Conservation (phyloP, 2,888 invertebrate species). For the Eupithecia exiguata region DNA sequence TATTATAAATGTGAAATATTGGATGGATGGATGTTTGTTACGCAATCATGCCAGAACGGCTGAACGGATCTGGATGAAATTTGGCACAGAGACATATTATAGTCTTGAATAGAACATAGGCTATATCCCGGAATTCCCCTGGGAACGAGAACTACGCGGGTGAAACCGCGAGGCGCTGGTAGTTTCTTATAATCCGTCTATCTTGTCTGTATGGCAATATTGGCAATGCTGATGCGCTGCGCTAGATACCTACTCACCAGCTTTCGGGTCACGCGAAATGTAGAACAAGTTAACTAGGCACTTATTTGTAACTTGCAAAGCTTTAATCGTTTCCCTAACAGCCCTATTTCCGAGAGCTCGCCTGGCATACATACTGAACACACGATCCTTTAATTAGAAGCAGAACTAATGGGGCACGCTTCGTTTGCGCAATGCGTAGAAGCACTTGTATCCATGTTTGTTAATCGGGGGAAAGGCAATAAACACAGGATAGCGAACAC, state of each 20-base stretch:
- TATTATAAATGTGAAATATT: too few species aligned
- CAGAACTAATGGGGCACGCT: conserved; percentile 57
- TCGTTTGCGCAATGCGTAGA: conserved; percentile 61
- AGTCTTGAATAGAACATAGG: too few species aligned
- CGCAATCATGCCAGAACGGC: too few species aligned
- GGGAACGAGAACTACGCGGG: too few species aligned
- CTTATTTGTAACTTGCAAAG: not conserved
- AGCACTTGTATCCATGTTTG: conserved; percentile 40
- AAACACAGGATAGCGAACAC: conserved; percentile 13
- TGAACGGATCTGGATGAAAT: too few species aligned
- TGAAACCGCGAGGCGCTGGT: too few species aligned
- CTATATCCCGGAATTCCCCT: too few species aligned
- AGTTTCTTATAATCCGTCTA: too few species aligned
- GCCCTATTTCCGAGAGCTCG: conserved; percentile 47
- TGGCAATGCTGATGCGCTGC: not conserved
- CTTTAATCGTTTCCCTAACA: conserved; percentile 11
- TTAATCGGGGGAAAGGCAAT: conserved; percentile 38
- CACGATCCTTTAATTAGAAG: conserved; percentile 72
- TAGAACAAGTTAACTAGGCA: not conserved
- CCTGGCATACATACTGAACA: conserved; percentile 61
- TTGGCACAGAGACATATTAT: too few species aligned
- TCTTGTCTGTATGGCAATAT: too few species aligned
- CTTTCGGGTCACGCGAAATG: not conserved
- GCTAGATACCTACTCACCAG: not conserved
- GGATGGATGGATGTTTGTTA: too few species aligned